phyloP scores from a whole-genome alignment of 2,888 invertebrate species.

The Oxyscelio sp. region DNA sequence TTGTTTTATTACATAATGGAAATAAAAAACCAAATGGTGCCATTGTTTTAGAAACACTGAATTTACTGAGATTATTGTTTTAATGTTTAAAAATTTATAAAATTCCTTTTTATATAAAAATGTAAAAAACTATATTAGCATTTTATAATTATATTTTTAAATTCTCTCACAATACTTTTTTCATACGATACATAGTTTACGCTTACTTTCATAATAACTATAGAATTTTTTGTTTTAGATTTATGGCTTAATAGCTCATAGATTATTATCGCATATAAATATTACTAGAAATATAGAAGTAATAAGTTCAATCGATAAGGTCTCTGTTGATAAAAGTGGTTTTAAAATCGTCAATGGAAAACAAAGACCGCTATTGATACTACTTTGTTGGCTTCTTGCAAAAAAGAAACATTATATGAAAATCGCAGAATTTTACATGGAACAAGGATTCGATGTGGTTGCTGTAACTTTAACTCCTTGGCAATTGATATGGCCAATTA shows the following conservation, averaged over 20 bases:
- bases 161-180: no score
- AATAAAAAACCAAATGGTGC: no score
- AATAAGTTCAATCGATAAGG: slow-evolving; percentile 44
- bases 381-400: slow-evolving; percentile 96
- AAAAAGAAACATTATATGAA: slow-evolving; percentile 95
- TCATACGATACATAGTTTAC: no score
- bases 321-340: slow-evolving; percentile 42
- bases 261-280: slow-evolving; percentile 36
- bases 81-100: no score
- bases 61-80: no score
- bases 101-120: no score
- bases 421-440: slow-evolving; percentile 94
- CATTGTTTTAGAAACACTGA: no score
- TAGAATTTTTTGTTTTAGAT: slow-evolving; percentile 27
- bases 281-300: slow-evolving; percentile 59
- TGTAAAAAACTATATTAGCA: no score
- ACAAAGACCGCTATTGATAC: slow-evolving; percentile 93
- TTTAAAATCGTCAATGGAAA: slow-evolving; percentile 79
- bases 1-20: no score
- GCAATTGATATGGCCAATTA: slow-evolving; percentile 95
- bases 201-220: no score
- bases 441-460: slow-evolving; percentile 95
- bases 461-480: slow-evolving; percentile 94
- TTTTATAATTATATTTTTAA: no score
- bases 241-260: slow-evolving; percentile 26